These are phyloP conservation scores for Phrynocephalus vlangalii DNA, from an alignment of 2,797 vertebrate species.

Conservation along the genomic window DNA sequence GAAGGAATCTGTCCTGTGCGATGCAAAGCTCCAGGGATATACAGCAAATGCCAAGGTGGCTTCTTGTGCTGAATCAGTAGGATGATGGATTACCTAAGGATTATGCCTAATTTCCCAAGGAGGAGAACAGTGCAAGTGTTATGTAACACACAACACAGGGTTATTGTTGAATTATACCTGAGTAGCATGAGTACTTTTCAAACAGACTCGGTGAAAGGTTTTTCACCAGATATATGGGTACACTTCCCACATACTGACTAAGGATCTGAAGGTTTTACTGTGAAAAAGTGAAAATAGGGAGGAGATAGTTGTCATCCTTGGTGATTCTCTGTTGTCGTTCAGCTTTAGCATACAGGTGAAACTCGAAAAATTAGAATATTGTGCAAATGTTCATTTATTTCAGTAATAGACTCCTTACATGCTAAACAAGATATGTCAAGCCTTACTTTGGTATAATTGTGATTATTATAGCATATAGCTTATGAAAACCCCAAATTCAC, in stretches of 20 bases:
- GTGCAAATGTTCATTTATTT: too few species aligned
- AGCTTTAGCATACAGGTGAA: neutral
- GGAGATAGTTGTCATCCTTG: neutral
- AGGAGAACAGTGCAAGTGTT: constrained; percentile 2
- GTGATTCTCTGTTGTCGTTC: neutral
- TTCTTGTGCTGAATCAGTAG: constrained; percentile 50
- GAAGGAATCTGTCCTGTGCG: neutral
- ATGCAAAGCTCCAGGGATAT: constrained; percentile 51
- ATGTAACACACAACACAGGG: neutral
- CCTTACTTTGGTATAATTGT: too few species aligned
- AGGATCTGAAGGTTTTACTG: neutral
- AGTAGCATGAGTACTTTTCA: neutral
- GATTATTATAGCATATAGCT: too few species aligned
- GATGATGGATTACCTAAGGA: constrained; percentile 62
- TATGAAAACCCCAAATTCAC: too few species aligned
- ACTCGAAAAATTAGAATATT: too few species aligned
- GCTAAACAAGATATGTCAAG: too few species aligned
- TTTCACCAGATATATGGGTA: neutral
- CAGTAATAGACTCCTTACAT: too few species aligned
- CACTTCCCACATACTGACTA: neutral
- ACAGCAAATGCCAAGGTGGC: constrained; percentile 30
- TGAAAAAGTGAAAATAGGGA: neutral
- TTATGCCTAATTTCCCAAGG: constrained; percentile 41
- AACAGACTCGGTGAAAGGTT: neutral
- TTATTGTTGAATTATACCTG: neutral